Conservation (phyloP, 2,888 invertebrate species). For the Blastobasis lacticolella region DNA sequence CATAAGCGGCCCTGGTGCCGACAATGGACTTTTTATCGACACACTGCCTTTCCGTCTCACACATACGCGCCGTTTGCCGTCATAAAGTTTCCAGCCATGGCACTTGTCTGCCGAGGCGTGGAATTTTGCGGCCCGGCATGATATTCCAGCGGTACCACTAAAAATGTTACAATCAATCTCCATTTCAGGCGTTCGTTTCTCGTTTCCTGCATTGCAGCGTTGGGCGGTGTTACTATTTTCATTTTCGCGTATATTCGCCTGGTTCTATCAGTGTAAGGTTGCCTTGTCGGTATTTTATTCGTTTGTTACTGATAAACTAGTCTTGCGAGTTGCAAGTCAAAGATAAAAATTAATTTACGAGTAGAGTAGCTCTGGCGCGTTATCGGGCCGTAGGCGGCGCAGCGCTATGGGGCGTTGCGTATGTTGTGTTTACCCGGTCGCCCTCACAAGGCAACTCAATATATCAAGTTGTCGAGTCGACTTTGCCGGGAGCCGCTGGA, state of each 20-base stretch:
- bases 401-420: constrained; percentile 20
- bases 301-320: too few species aligned
- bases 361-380: constrained; percentile 31
- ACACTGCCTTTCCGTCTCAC: constrained; percentile 44
- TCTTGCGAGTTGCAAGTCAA: constrained; percentile 25
- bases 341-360: constrained; percentile 63
- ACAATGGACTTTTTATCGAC: constrained; percentile 63
- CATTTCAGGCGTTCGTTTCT: constrained; percentile 19
- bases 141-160: constrained; percentile 27
- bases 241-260: background rate
- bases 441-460: constrained; percentile 58
- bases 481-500: constrained; percentile 44
- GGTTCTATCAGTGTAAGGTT: background rate
- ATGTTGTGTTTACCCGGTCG: constrained; percentile 52
- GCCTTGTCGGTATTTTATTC: too few species aligned
- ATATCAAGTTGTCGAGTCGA: constrained; percentile 62
- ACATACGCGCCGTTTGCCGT: constrained; percentile 52
- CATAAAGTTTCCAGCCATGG: constrained; percentile 46
- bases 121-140: constrained; percentile 34
- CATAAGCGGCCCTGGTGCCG: constrained; percentile 49
- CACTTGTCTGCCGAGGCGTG: constrained; percentile 37
- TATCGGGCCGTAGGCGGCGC: constrained; percentile 28
- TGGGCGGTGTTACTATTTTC: background rate
- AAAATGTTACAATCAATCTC: constrained; percentile 24
- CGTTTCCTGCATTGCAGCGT: background rate